A percentile compares a stretch with the other conserved stretches of the same genome.
Evolutionary conservation across 2,113 vertebrate species (phyloP).

Genomic region (Campylomormyrus tamandua): DNA sequence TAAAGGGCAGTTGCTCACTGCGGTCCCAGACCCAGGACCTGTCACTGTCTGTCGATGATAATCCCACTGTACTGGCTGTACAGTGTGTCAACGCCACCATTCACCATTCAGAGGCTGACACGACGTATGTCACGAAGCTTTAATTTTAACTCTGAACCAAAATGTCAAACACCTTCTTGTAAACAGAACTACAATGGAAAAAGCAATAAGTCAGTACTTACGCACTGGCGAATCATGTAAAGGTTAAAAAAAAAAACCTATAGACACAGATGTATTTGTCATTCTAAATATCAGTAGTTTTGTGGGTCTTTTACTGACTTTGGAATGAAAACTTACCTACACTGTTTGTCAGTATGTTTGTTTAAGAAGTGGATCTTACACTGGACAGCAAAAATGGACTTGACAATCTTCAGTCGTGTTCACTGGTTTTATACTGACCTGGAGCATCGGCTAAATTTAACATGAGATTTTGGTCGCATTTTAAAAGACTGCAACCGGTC

Average conservation of each 20-base stretch:
- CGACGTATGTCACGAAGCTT: not conserved
- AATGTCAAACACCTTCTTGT: not conserved
- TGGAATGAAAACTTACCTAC: not conserved
- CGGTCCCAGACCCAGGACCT: not conserved
- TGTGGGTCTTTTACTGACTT: conserved; percentile 11
- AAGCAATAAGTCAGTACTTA: conserved; percentile 15
- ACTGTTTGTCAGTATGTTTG: not conserved
- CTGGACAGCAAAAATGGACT: not conserved
- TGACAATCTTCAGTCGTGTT: conserved; percentile 8
- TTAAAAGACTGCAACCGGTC: not conserved
- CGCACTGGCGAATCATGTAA: conserved; percentile 12
- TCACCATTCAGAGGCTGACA: not conserved
- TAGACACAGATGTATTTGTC: not conserved
- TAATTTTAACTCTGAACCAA: conserved; percentile 15
- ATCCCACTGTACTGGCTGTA: not conserved
- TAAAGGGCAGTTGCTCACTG: not conserved
- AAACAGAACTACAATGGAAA: not conserved
- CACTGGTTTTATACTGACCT: not conserved
- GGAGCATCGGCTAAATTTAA: not conserved
- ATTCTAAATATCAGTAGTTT: not conserved
- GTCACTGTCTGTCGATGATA: not conserved
- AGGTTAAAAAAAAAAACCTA: not conserved
- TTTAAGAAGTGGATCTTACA: not conserved
- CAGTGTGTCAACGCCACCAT: not conserved
- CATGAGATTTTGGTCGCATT: not conserved